Base-by-base conservation (phyloP, 2,113 vertebrate genomes). In the Cottus gobio region DNA sequence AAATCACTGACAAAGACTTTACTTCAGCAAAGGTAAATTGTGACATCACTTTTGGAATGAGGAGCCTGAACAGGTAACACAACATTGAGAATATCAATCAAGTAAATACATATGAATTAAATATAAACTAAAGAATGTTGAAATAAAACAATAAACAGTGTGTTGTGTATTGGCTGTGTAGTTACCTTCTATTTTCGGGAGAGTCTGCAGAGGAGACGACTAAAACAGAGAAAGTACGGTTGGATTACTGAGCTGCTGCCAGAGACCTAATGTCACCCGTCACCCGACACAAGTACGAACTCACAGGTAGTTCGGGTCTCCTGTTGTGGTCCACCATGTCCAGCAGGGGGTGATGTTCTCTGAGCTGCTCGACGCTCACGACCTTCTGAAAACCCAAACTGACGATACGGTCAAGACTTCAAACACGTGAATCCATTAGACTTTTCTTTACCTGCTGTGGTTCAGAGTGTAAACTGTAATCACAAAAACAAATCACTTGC, bases 311-410 rank as follows among this genome's bases (percentile, higher is more conserved):
- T 0, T 46, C 90, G 15, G 96, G 95, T 26, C 91, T 93, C 63
- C 95, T 90, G 80, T 94, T 94, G 65, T 97, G 96, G 71, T 97
- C 97, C 82, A 97, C 95, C 81, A 95, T 96, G 87, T 98, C 97
- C 70, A 97, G 94, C 85, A 97, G 94, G 1, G 96, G 97, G 82
- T 94, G 93, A 0, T 94, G 94, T 84, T 97, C 95, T 54, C 94
- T 74, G 48, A 98, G 54, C 56, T 94, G 92, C 75, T 97, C 96
- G 0, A 97, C 89, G 65, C 92, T 97, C 73, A 98, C 87, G 8
- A 96, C 94, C 0, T 93, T 96, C 66, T 93, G 92, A 80, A 98
- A 98, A 18, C 97, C 97, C 75, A 97, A 89, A 83, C 97, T 98
- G 79, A 72, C 0, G 1, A 12, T 1, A 6, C 2, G 1, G 62